These are phyloP conservation scores for Lophotis ruficrista DNA, from an alignment of 2,113 vertebrate genomes.

Conservation along the genomic window DNA sequence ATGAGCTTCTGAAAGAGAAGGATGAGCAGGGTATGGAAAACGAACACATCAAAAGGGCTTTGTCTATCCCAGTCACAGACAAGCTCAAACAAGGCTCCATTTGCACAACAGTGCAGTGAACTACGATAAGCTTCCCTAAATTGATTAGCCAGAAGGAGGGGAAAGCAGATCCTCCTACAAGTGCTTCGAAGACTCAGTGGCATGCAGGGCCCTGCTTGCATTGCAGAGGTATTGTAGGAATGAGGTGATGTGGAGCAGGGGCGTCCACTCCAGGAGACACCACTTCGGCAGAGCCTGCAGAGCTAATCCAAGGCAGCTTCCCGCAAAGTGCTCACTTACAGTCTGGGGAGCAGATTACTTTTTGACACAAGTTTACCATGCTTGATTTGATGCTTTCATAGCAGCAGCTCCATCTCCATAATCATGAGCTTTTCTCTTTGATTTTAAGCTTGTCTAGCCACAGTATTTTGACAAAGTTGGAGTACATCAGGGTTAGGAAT, in stretches of 20 bases:
- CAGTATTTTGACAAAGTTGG: background rate
- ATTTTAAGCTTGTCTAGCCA: conserved; percentile 9
- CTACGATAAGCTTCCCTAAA: background rate
- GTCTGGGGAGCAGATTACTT: background rate
- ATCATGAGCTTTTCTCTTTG: conserved; percentile 8
- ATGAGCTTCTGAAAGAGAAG: background rate
- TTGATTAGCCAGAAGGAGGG: background rate
- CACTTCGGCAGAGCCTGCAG: rapidly evolving
- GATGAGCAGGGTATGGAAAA: background rate
- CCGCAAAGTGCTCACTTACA: background rate
- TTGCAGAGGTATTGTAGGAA: background rate
- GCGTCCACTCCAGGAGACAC: rapidly evolving
- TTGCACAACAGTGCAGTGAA: background rate
- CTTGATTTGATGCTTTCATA: conserved; percentile 2
- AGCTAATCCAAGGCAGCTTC: background rate
- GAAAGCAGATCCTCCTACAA: background rate
- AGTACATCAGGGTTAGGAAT: background rate
- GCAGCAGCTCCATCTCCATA: background rate
- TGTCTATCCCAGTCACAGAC: background rate
- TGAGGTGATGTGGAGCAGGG: background rate
- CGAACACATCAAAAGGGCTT: background rate
- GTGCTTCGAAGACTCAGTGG: background rate
- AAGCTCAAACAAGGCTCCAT: background rate
- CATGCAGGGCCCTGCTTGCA: background rate
- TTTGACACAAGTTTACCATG: background rate